These are phyloP conservation scores for Lucilia cuprina DNA, from an alignment of 1,140 invertebrate genomes.

Conservation along the genomic window DNA sequence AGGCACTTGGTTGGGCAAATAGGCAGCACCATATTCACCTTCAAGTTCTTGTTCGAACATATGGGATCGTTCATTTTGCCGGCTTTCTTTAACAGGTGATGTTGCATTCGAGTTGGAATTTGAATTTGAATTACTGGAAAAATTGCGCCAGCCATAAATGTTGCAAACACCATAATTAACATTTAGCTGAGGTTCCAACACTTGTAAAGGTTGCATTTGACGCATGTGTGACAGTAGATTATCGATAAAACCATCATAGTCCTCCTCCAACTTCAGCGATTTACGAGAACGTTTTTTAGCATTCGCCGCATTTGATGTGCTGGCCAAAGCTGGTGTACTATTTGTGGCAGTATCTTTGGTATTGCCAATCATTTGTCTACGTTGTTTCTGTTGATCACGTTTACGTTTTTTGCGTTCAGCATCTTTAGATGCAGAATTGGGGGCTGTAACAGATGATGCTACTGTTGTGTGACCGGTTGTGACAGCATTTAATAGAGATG, in stretches of 20 bases:
- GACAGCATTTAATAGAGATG: background rate
- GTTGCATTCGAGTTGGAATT: background rate
- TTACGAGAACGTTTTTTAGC: slow-evolving; percentile 77
- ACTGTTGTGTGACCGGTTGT: background rate
- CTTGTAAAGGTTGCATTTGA: slow-evolving; percentile 81
- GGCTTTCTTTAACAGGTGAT: slow-evolving; percentile 13
- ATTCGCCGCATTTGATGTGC: slow-evolving; percentile 40
- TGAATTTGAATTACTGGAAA: background rate
- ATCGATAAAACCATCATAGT: slow-evolving; percentile 90
- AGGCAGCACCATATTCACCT: slow-evolving; percentile 36
- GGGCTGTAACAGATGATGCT: slow-evolving; percentile 40
- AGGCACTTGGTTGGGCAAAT: slow-evolving; percentile 29
- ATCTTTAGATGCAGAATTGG: slow-evolving; percentile 48
- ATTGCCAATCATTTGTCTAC: slow-evolving; percentile 60
- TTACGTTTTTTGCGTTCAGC: slow-evolving; percentile 69
- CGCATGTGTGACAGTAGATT: slow-evolving; percentile 84
- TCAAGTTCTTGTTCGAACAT: slow-evolving; percentile 68
- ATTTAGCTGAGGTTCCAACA: slow-evolving; percentile 86
- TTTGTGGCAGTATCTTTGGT: background rate
- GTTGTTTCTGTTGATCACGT: slow-evolving; percentile 83
- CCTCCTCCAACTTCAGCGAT: slow-evolving; percentile 85
- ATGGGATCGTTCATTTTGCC: slow-evolving; percentile 59
- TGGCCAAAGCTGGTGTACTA: background rate
- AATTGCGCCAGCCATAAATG: slow-evolving; percentile 77
- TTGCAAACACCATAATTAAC: slow-evolving; percentile 79